These are phyloP conservation scores for Pygoscelis antarcticus DNA, from an alignment of 2,113 vertebrate genomes.

Conservation along the genomic window DNA sequence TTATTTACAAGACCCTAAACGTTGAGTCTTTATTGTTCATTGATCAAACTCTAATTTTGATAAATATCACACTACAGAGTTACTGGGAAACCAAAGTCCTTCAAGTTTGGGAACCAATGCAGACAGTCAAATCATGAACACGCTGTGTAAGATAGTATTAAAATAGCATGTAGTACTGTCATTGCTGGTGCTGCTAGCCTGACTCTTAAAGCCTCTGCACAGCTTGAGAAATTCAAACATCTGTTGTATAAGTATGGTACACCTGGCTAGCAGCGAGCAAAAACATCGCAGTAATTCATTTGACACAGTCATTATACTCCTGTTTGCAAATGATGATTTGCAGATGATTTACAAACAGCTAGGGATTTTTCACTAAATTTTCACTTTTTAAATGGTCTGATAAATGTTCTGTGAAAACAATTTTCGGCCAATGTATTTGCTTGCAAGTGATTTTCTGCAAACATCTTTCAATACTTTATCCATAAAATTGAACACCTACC, in stretches of 20 bases:
- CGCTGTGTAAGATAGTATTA: neutral
- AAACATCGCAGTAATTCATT: slow-evolving; percentile 43
- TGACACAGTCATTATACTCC: slow-evolving; percentile 54
- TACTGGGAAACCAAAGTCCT: neutral
- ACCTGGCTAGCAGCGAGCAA: slow-evolving; percentile 52
- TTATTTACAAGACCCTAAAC: neutral
- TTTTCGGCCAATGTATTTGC: slow-evolving; percentile 54
- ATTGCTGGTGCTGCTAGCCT: neutral
- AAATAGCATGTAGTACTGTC: neutral
- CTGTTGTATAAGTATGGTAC: slow-evolving; percentile 37
- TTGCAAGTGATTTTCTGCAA: slow-evolving; percentile 47
- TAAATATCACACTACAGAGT: neutral
- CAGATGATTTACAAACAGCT: slow-evolving; percentile 67
- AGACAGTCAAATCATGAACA: neutral
- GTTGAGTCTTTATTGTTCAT: neutral
- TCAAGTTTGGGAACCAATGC: neutral
- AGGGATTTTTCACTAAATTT: slow-evolving; percentile 68
- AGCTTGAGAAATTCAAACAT: slow-evolving; percentile 53
- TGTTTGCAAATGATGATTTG: slow-evolving; percentile 68
- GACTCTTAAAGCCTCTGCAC: neutral
- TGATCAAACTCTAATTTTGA: neutral
- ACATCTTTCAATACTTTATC: slow-evolving; percentile 55
- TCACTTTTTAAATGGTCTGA: slow-evolving; percentile 61
- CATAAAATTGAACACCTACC: slow-evolving; percentile 53
- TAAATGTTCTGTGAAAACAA: slow-evolving; percentile 65